Percentiles rank a stretch among this genome's conserved stretches.
phyloP scores from a whole-genome alignment of 2,113 vertebrate species.

The Hylia prasina region DNA sequence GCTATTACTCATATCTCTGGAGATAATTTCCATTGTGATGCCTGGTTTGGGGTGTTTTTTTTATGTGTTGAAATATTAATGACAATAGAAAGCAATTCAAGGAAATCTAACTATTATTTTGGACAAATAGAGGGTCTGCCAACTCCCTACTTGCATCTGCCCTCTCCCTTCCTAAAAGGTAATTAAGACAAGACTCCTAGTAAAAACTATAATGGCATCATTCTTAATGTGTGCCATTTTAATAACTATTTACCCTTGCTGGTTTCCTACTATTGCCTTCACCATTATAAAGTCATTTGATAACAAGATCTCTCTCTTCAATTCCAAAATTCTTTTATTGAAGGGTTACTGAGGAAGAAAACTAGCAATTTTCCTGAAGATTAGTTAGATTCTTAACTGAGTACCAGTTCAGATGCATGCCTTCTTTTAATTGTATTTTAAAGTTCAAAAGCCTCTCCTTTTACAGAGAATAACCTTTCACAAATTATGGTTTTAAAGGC shows the following conservation, averaged over 20 bases:
- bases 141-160: not conserved
- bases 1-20: not conserved
- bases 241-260: not conserved
- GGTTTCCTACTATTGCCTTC: not conserved
- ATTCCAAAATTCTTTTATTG: not conserved
- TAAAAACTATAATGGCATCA: not conserved
- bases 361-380: not conserved
- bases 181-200: not conserved
- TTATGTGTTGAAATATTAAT: not conserved
- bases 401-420: not conserved
- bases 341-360: not conserved
- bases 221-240: not conserved
- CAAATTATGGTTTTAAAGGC: not conserved
- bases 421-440: not conserved
- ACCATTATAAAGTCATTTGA: not conserved
- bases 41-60: not conserved
- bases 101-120: slow-evolving; percentile 14
- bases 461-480: not conserved
- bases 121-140: not conserved
- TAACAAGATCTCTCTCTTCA: not conserved
- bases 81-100: not conserved
- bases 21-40: not conserved
- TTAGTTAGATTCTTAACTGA: not conserved
- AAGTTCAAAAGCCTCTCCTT: not conserved
- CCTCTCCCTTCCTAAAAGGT: not conserved